phyloP scores from a whole-genome alignment of 2,888 invertebrate genomes.

The Drosophila cracens region DNA sequence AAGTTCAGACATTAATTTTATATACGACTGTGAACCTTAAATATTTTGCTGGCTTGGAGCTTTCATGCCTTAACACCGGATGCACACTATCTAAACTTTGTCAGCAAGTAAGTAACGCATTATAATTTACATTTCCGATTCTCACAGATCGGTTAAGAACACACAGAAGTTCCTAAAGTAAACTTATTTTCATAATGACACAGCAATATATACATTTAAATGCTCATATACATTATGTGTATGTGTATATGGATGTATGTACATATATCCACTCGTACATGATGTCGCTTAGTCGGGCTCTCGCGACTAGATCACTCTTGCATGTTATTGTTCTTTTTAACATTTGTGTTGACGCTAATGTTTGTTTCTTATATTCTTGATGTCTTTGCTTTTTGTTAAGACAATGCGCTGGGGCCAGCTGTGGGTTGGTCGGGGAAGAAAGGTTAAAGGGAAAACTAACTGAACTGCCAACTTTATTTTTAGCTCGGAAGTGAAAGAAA shows the following conservation, averaged over 20 bases:
- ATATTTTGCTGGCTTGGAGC: conserved; percentile 39
- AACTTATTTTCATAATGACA: not conserved
- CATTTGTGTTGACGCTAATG: not conserved
- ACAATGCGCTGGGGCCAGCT: not conserved
- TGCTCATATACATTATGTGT: not conserved
- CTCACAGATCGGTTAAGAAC: not conserved
- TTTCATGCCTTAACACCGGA: not conserved
- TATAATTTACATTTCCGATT: not conserved
- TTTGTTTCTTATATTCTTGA: not conserved
- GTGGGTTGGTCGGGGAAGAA: not conserved
- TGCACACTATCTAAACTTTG: not conserved
- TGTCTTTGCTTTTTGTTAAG: conserved; percentile 17
- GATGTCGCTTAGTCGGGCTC: not conserved
- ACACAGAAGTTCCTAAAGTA: not conserved
- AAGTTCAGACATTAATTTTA: conserved; percentile 61
- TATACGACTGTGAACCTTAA: conserved; percentile 15
- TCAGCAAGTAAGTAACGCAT: not conserved
- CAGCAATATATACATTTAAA: not conserved
- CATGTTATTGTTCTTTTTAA: not conserved
- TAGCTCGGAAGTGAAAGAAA: conserved; percentile 10
- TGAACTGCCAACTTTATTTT: conserved; percentile 25
- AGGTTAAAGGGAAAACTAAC: not conserved
- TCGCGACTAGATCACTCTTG: not conserved
- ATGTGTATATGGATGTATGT: not conserved
- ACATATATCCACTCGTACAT: not conserved